A percentile compares a stretch with the other conserved stretches of the same genome.
Evolutionary conservation across 2,797 vertebrate genomes (phyloP).

Genomic region (Tenualosa thibaudeaui): DNA sequence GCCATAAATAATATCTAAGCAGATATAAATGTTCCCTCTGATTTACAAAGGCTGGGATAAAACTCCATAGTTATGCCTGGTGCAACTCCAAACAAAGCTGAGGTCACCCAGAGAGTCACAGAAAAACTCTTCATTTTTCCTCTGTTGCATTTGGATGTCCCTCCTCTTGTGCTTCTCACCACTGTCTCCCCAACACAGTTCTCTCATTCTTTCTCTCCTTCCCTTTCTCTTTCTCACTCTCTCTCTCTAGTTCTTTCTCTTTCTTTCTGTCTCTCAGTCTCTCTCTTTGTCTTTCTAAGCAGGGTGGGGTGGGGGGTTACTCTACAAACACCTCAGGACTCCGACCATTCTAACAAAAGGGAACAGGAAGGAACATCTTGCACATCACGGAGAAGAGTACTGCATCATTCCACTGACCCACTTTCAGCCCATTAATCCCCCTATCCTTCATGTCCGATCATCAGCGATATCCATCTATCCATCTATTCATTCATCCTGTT

Average conservation of each 20-base stretch:
- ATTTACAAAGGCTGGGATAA: not conserved
- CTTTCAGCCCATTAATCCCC: not conserved
- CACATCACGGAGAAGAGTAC: not conserved
- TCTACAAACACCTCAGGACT: slow-evolving; percentile 17
- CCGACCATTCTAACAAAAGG: not conserved
- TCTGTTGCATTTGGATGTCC: slow-evolving; percentile 9
- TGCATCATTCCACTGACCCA: not conserved
- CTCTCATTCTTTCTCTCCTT: not conserved
- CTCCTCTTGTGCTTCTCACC: not conserved
- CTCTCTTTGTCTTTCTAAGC: not conserved
- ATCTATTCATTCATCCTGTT: slow-evolving; percentile 4
- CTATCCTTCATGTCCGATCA: not conserved
- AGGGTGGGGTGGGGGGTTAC: not conserved
- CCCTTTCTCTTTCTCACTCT: not conserved
- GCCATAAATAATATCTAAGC: not conserved
- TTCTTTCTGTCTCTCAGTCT: not conserved
- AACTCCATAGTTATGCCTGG: not conserved
- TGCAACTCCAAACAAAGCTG: not conserved
- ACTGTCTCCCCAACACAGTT: not conserved
- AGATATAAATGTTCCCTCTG: not conserved
- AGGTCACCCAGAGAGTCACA: not conserved
- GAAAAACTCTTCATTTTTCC: slow-evolving; percentile 2
- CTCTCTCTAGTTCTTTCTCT: not conserved
- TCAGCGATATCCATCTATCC: not conserved
- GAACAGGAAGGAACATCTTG: not conserved